A percentile compares a stretch with the other conserved stretches of the same genome.
These are phyloP conservation scores for Orestias chungarensis DNA, from an alignment of 2,797 vertebrate species.

Conservation along the genomic window DNA sequence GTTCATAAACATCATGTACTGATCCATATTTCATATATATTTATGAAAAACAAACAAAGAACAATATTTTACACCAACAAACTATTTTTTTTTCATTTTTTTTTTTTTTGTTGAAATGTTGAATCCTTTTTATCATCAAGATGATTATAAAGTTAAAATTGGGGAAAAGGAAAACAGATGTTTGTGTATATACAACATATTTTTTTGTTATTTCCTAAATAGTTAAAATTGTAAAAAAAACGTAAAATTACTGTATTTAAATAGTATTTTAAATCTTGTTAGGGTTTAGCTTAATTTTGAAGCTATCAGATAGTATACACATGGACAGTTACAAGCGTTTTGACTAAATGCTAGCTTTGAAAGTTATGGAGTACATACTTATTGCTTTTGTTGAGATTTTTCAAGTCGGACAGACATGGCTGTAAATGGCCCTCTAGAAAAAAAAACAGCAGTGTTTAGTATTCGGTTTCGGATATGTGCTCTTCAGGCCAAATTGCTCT, in stretches of 20 bases:
- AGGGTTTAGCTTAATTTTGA: neutral
- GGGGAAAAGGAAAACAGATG: too few species aligned
- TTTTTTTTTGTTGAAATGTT: too few species aligned
- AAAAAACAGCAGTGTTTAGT: slow-evolving; percentile 20
- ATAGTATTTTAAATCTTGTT: too few species aligned
- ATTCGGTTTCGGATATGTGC: slow-evolving; percentile 45
- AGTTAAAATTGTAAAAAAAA: neutral
- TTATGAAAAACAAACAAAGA: too few species aligned
- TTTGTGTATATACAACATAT: too few species aligned
- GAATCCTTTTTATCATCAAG: too few species aligned
- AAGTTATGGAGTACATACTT: neutral
- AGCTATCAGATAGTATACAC: neutral
- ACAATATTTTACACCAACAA: too few species aligned
- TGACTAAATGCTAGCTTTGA: neutral
- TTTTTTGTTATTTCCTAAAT: neutral
- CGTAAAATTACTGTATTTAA: neutral
- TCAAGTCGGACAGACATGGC: slow-evolving; percentile 24
- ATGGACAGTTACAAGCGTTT: neutral
- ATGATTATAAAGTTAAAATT: too few species aligned
- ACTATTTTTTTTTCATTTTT: too few species aligned
- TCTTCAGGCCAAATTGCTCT: slow-evolving; percentile 56
- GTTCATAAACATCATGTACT: too few species aligned
- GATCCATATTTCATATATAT: too few species aligned
- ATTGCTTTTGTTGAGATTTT: slow-evolving; percentile 11
- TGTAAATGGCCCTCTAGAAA: slow-evolving; percentile 13